phyloP scores from a whole-genome alignment of 2,113 vertebrate genomes.

The Macaca fascicularis region DNA sequence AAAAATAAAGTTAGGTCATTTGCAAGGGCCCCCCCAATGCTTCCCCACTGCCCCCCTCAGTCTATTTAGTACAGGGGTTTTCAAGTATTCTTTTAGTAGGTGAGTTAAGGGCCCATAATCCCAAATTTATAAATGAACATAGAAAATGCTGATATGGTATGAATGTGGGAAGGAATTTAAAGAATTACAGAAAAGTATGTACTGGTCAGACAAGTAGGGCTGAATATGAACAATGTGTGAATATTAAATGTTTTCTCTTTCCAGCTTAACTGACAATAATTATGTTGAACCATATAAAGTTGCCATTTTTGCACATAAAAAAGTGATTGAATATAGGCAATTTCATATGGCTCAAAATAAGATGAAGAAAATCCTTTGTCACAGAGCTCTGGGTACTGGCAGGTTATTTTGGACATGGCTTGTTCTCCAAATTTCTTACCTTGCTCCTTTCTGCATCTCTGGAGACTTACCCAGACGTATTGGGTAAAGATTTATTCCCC shows the following conservation, averaged over 20 bases:
- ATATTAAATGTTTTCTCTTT: neutral
- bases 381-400: neutral
- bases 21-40: neutral
- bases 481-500: neutral
- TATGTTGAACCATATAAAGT: neutral
- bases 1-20: constrained; percentile 58
- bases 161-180: neutral
- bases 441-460: neutral
- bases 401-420: neutral
- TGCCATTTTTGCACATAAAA: constrained; percentile 20
- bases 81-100: constrained; percentile 54
- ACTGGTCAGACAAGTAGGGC: neutral
- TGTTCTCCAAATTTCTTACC: neutral
- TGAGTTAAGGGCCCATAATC: neutral
- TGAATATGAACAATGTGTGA: neutral
- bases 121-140: constrained; percentile 48
- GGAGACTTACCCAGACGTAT: neutral
- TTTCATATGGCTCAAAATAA: neutral
- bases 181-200: constrained; percentile 73
- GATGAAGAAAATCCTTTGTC: neutral
- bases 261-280: neutral
- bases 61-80: constrained; percentile 52
- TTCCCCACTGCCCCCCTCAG: neutral
- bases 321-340: neutral
- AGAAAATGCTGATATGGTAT: constrained; percentile 30